Evolutionary conservation across 2,113 vertebrate species (phyloP).

Genomic region (Lynx canadensis): DNA sequence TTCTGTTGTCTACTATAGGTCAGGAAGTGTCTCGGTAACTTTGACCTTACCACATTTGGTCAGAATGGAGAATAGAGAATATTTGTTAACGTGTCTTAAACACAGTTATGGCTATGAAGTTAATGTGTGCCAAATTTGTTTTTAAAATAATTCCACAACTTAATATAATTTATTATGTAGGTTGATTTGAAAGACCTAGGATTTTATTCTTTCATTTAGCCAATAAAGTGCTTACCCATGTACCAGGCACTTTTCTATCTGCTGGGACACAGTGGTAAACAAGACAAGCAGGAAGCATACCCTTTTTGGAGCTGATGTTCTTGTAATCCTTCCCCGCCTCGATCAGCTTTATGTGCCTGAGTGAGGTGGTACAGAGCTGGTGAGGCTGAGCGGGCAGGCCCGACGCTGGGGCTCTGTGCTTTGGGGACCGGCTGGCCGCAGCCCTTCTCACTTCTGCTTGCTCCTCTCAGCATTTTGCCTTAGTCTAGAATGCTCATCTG

Average conservation of each 20-base stretch:
- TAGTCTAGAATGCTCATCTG: not conserved
- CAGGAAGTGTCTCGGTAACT: not conserved
- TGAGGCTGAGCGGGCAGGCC: not conserved
- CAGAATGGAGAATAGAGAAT: not conserved
- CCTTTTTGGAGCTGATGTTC: not conserved
- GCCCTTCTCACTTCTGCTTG: not conserved
- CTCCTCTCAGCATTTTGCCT: not conserved
- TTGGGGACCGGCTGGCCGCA: not conserved
- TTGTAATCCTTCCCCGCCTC: not conserved
- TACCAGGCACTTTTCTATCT: not conserved
- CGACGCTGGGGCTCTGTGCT: not conserved
- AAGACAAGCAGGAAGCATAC: not conserved
- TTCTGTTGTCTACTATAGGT: not conserved
- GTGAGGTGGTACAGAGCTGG: not conserved
- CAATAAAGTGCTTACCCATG: not conserved
- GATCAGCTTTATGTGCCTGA: not conserved
- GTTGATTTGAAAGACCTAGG: not conserved
- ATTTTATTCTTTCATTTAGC: conserved; percentile 19
- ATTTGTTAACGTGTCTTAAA: conserved; percentile 26
- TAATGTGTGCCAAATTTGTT: not conserved
- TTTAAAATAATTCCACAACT: conserved; percentile 35
- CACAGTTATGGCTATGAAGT: not conserved
- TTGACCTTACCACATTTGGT: not conserved
- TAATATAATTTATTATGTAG: not conserved
- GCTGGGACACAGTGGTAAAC: not conserved